A percentile compares a stretch with the other conserved stretches of the same genome.
Evolutionary conservation across 2,113 vertebrate genomes (phyloP).

Genomic region (Mesitornis unicolor): DNA sequence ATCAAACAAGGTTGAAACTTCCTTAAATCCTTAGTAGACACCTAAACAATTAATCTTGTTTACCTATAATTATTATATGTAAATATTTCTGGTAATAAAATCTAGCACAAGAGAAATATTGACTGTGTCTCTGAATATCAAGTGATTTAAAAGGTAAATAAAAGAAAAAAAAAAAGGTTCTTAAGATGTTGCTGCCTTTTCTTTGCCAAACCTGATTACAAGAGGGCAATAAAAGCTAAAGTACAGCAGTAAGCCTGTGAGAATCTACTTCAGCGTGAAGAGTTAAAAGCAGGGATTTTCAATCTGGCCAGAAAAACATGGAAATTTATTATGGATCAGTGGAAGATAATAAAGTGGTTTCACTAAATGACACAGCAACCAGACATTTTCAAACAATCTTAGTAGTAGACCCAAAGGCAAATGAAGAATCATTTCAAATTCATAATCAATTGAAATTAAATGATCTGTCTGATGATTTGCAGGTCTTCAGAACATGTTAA

Average conservation of each 20-base stretch:
- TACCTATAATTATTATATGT: neutral
- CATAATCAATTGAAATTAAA: constrained; percentile 46
- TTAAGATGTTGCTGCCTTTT: neutral
- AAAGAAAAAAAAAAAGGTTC: neutral
- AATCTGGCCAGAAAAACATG: neutral
- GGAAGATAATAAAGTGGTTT: neutral
- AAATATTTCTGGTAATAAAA: neutral
- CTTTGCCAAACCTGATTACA: neutral
- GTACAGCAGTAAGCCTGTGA: neutral
- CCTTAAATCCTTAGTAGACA: neutral
- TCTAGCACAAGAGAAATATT: neutral
- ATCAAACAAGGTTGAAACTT: neutral
- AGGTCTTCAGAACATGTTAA: neutral
- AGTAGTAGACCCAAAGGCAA: neutral
- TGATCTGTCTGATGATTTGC: neutral
- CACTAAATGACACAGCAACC: neutral
- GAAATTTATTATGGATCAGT: neutral
- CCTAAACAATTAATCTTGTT: neutral
- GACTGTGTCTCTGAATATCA: neutral
- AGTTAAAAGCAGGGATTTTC: neutral
- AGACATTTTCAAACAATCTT: neutral
- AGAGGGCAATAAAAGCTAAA: neutral
- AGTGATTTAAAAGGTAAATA: neutral
- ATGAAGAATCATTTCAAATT: neutral
- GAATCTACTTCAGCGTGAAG: neutral